Evolutionary conservation across 2,888 invertebrate species (phyloP).

Genomic region (Gastrophysa polygoni): DNA sequence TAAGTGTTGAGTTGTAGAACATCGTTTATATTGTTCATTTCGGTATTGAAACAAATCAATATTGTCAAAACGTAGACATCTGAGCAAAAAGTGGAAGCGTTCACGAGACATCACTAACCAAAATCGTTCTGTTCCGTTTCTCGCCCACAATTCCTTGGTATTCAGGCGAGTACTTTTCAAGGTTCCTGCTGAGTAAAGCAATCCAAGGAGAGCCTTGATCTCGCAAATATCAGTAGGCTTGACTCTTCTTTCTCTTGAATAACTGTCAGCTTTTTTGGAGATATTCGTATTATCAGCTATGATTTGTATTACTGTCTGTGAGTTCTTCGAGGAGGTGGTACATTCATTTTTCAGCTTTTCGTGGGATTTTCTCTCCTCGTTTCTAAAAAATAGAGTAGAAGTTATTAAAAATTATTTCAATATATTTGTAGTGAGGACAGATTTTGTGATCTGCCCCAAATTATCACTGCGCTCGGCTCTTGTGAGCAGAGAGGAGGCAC

Average conservation of each 20-base stretch:
- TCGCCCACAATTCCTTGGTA: slow-evolving; percentile 24
- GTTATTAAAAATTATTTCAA: no score
- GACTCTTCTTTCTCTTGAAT: slow-evolving; percentile 10
- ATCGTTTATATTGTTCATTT: no score
- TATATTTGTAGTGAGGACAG: no score
- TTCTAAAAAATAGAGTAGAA: no score
- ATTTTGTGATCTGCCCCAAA: no score
- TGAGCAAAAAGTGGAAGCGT: background rate
- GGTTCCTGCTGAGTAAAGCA: slow-evolving; percentile 22
- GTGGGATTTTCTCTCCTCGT: no score
- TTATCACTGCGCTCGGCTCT: no score
- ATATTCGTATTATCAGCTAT: slow-evolving; percentile 18
- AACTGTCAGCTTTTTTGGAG: background rate
- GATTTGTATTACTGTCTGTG: no score
- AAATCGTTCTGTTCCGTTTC: slow-evolving; percentile 20
- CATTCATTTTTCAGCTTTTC: no score
- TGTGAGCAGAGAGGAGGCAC: background rate
- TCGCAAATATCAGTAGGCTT: slow-evolving; percentile 2
- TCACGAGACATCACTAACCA: slow-evolving; percentile 21
- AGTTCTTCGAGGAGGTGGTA: no score
- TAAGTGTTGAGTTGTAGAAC: no score
- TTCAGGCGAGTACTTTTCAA: slow-evolving; percentile 19
- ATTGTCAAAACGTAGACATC: background rate
- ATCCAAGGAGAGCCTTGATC: slow-evolving; percentile 22
- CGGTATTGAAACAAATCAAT: no score